phyloP scores from a whole-genome alignment of 53 echinoderm and acorn worm genomes.

The Paelopatides confundens region DNA sequence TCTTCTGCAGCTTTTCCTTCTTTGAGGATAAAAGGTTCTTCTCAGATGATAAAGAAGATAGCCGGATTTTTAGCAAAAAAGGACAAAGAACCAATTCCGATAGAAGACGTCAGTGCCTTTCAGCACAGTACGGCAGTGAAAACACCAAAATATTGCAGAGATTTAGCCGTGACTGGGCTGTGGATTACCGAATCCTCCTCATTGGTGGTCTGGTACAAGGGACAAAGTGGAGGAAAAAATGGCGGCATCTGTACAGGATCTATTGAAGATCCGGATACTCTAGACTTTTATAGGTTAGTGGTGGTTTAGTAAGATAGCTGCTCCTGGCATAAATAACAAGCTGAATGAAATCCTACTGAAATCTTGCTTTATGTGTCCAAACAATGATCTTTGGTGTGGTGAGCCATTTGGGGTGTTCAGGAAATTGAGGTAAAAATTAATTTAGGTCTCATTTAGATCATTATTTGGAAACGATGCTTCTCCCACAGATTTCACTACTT shows the following conservation, averaged over 20 bases:
- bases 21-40: background rate
- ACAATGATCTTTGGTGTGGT: no score
- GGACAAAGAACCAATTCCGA: background rate
- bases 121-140: slow-evolving; percentile 53
- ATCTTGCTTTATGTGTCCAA: no score
- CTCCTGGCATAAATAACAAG: no score
- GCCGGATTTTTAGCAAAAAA: slow-evolving; percentile 2
- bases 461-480: no score
- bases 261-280: slow-evolving; percentile 51
- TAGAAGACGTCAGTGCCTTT: background rate
- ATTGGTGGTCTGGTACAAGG: slow-evolving; percentile 76
- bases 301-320: background rate
- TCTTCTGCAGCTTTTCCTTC: background rate
- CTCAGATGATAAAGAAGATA: background rate
- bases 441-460: no score
- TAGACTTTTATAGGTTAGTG: slow-evolving; percentile 69
- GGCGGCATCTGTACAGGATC: slow-evolving; percentile 78
- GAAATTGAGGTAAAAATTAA: no score
- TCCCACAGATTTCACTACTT: no score
- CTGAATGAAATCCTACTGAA: no score
- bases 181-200: slow-evolving; percentile 56
- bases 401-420: no score
- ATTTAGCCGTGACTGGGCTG: slow-evolving; percentile 55
- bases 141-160: slow-evolving; percentile 68
- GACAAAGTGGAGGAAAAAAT: slow-evolving; percentile 15